Percentiles rank a stretch among this genome's conserved stretches.
Conservation (phyloP, 2,113 vertebrate genomes). For the human region GRCh38 chr1:69257501-69258000, state of each 20-base stretch:
- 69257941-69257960: neutral
- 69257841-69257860: neutral
- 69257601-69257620: neutral
- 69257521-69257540: neutral
- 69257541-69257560: neutral
- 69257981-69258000: neutral
- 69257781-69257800: neutral
- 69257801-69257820: neutral
- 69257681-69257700: neutral
- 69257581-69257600: neutral
- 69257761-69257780: neutral
- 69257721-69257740: neutral
- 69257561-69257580: neutral
- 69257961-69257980: neutral
- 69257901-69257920: neutral
- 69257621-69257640: neutral
- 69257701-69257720: neutral
- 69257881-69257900: neutral
- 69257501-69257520: neutral
- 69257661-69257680: neutral
- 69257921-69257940: neutral
- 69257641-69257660: neutral
- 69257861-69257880: neutral
- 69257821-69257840: neutral
- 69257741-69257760: neutral